Base-by-base conservation (phyloP, 2,797 vertebrate genomes). In the Neostethus bicornis region DNA sequence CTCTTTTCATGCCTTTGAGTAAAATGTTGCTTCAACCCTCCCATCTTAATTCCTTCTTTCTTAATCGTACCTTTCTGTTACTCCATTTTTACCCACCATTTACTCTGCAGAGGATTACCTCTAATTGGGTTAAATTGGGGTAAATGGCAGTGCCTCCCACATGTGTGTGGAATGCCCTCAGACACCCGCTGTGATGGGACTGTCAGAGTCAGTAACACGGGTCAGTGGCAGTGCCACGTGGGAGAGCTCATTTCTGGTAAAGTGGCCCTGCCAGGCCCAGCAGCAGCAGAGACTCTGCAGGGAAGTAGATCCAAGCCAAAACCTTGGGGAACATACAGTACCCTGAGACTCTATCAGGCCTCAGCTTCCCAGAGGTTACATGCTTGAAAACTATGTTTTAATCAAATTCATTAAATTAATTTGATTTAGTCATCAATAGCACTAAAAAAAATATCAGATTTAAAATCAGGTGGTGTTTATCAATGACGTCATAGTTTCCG, bases 131-230 rank as follows among this genome's bases (percentile, higher is more conserved):
- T 92, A 80, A 83, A 78, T 82, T 91, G 85, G 83, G 86, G 90
- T 91, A 87, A 87, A 86, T 88, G 86, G 85, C 85, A 86, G 81
- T 85, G 81, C 86, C 82, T 86, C 90, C 88, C 83, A 77, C 74
- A 73, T 91, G 88, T 84, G 90, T 87, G 81, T 90, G 85, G 82
- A 88, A 87, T 92, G 90, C 88, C 87, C 78, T 6, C 81, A 73
- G 76, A 79, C 84, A 68, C 80, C 77, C 73, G 81, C 88, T 87
- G 90, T 71, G 85, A 80, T 17, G 84, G 80, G 75, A 54, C 83
- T 88, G 90, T 95, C 93, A 92, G 89, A 91, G 85, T 87, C 89
- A 86, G 85, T 87, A 86, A 89, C 84, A 89, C 59, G 82, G 85
- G 89, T 92, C 77, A 84, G 79, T 88, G 85, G 87, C 61, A 62